Percentiles rank a stretch among this genome's conserved stretches.
phyloP scores from a whole-genome alignment of 2,797 vertebrate species.

The Xiphorhynchus erythropygius region DNA sequence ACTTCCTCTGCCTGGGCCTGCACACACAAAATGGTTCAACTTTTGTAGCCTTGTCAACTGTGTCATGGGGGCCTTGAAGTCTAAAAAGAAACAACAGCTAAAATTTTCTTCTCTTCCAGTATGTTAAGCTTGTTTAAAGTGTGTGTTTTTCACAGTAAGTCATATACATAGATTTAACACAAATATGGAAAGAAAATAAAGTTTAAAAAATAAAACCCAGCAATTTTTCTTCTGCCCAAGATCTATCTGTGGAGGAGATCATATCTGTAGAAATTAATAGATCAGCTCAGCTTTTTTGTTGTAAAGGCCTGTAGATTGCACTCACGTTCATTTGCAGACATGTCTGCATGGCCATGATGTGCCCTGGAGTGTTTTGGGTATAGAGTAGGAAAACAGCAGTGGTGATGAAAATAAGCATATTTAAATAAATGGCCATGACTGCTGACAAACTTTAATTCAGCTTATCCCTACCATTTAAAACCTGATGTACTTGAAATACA shows the following conservation, averaged over 20 bases:
- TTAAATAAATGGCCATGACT: not conserved
- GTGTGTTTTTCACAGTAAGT: not conserved
- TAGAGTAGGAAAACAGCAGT: not conserved
- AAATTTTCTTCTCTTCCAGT: not conserved
- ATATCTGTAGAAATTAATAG: not conserved
- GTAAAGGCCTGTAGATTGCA: not conserved
- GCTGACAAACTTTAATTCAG: not conserved
- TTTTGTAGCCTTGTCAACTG: not conserved
- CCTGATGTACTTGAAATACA: not conserved
- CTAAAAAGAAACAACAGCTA: not conserved
- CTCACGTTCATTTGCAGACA: not conserved
- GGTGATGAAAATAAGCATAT: not conserved
- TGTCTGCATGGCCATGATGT: not conserved
- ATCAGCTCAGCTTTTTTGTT: not conserved
- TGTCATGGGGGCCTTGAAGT: rapidly evolving
- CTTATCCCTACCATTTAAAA: not conserved
- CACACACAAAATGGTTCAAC: not conserved
- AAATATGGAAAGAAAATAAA: not conserved
- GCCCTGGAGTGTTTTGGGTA: not conserved
- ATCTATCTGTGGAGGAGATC: not conserved
- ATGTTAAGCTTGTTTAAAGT: not conserved
- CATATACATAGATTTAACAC: not conserved
- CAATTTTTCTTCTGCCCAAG: not conserved
- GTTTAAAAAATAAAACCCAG: rapidly evolving
- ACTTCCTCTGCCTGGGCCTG: not conserved